phyloP scores from a whole-genome alignment of 2,113 vertebrate species.

The Mesoclemmys tuberculata region DNA sequence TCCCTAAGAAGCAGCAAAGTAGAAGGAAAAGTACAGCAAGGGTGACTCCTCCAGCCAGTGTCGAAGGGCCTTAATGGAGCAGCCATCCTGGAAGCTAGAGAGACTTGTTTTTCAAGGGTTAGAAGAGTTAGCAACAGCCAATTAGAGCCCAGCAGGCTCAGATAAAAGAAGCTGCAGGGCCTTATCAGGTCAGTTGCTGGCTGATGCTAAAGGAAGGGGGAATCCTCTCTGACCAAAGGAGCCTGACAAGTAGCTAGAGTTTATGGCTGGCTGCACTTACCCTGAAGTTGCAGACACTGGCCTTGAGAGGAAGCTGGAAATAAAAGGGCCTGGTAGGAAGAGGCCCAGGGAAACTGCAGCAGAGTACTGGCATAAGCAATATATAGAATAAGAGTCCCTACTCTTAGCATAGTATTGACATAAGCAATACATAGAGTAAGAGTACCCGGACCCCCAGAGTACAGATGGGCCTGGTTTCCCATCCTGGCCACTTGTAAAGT shows the following conservation, averaged over 20 bases:
- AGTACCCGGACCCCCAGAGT: too few species aligned
- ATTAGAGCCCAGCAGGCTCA: not conserved
- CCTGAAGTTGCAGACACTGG: not conserved
- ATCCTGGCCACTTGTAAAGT: too few species aligned
- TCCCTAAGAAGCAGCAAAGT: not conserved
- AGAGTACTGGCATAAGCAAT: not conserved
- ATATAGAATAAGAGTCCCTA: not conserved
- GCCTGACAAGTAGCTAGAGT: too few species aligned
- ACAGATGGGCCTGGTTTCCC: not conserved
- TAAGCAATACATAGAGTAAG: too few species aligned
- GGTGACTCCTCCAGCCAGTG: not conserved
- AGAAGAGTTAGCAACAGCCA: not conserved
- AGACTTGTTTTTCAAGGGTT: not conserved
- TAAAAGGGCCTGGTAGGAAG: not conserved
- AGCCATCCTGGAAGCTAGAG: not conserved
- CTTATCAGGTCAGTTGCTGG: not conserved
- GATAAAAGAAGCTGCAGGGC: not conserved
- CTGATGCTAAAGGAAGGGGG: not conserved
- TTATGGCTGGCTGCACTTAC: not conserved
- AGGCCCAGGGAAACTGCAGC: not conserved
- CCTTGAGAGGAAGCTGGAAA: not conserved
- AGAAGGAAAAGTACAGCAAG: not conserved
- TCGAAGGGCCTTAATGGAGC: not conserved
- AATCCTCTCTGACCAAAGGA: too few species aligned
- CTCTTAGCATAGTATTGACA: too few species aligned